Evolutionary conservation across 2,888 invertebrate species (phyloP), one percentile per base, ranked within the genome.

Genomic region (Alviniconcha strummeri): DNA sequence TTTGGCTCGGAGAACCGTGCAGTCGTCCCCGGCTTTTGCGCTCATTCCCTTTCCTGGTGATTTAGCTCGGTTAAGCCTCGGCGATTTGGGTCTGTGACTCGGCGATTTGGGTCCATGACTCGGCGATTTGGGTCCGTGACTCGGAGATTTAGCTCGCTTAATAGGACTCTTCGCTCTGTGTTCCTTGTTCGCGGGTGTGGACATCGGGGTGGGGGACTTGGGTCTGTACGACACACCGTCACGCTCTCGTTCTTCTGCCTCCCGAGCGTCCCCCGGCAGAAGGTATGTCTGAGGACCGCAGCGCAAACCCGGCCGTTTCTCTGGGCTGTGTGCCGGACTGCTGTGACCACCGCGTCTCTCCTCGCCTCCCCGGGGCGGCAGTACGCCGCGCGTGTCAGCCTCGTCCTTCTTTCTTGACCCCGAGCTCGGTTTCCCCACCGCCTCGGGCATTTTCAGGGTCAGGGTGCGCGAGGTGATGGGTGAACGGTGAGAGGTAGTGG

Each of bases 161-260:
- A 36, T 67, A 6, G 82, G 82, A 54, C 77, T 77, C 60, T 71
- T 77, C 8, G 82, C n/a, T 56, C 82, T 77, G 57, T 77, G 76
- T 69, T 77, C 82, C 64, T 67, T 67, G 64, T 57, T 69, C 1
- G 82, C 69, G 2, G 82, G 77, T 19, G 19, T 77, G 5, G 67
- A 71, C 36, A 19, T 54, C 7, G 57, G 85, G 69, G 75, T 80
- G 76, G 87, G 83, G 15, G 86, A 86, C n/a, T 52, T 56, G 52
- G 86, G 84, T 82, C 86, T 80, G 64, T 7, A 13, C 52, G 60
- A 36, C 36, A 3, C 36, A 36, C 36, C 36, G 36, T 36, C 36
- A 36, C 36, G 36, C 36, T 36, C 36, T 36, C 36, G 36, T 36
- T 36, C 36, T 36, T 36, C 36, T 36, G 1, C 36, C 36, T 36